phyloP scores from a whole-genome alignment of 1,140 invertebrate species.

The Palaemon carinicauda region DNA sequence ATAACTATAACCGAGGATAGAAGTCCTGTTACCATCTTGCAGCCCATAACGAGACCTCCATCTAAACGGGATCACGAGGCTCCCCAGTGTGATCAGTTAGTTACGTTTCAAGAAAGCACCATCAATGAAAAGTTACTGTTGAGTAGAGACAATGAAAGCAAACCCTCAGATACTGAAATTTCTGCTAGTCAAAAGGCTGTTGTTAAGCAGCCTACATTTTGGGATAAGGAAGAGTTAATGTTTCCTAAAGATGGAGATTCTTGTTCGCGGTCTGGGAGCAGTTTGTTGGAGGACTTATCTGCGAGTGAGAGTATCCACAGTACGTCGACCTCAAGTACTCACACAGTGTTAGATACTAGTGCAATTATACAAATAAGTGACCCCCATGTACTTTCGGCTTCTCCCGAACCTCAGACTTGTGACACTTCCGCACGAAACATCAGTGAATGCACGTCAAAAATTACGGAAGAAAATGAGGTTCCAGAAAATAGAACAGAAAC shows the following conservation, averaged over 20 bases:
- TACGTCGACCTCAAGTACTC: constrained; percentile 10
- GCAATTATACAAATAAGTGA: background rate
- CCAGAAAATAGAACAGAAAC: background rate
- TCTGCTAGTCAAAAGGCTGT: background rate
- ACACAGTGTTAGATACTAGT: constrained; percentile 14
- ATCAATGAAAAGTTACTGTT: background rate
- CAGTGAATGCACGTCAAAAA: too few relatives aligned
- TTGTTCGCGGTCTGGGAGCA: background rate
- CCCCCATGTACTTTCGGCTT: too few relatives aligned
- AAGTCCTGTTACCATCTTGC: background rate
- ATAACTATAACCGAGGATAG: constrained; percentile 31
- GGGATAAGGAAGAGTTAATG: background rate
- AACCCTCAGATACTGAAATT: background rate
- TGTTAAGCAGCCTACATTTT: constrained; percentile 4
- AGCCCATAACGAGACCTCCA: background rate
- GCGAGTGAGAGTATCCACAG: constrained; percentile 14
- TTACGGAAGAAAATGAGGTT: background rate
- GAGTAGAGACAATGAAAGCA: background rate
- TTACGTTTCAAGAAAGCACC: background rate
- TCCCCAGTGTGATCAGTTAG: too few relatives aligned
- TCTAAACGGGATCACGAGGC: too few relatives aligned
- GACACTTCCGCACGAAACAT: too few relatives aligned
- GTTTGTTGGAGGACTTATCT: constrained; percentile 2
- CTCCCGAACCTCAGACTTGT: too few relatives aligned
- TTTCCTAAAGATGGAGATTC: background rate